A percentile compares a stretch with the other conserved stretches of the same genome.
These are phyloP conservation scores for Desmodus rotundus DNA, from an alignment of 2,113 vertebrate species.

Conservation along the genomic window DNA sequence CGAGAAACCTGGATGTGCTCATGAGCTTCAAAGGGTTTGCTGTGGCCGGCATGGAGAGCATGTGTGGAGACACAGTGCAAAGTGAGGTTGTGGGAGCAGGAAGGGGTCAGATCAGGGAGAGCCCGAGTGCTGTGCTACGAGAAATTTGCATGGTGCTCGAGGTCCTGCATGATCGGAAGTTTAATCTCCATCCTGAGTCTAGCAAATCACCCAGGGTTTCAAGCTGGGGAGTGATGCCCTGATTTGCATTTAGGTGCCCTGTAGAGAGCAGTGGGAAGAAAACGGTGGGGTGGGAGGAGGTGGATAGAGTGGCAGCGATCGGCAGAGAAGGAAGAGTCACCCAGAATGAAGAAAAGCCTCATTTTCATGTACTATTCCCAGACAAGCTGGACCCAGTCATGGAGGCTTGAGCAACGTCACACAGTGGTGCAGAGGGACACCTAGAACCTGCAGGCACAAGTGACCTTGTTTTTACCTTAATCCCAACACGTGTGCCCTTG, in stretches of 20 bases:
- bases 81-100: neutral
- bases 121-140: neutral
- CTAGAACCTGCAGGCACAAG: neutral
- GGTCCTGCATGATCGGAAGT: neutral
- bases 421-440: neutral
- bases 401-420: neutral
- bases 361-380: neutral
- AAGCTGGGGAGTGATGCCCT: neutral
- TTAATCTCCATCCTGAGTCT: neutral
- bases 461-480: neutral
- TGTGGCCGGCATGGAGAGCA: neutral
- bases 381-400: neutral
- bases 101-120: neutral
- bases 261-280: neutral
- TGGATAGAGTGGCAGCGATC: neutral
- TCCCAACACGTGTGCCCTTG: neutral
- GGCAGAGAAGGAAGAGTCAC: neutral
- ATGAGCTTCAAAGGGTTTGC: neutral
- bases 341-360: neutral
- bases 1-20: neutral
- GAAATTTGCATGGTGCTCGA: neutral
- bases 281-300: neutral
- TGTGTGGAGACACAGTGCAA: neutral
- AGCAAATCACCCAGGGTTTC: neutral
- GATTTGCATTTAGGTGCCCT: neutral